These are phyloP conservation scores for Gasterosteus aculeatus DNA, from an alignment of 2,113 vertebrate genomes.

Conservation along the genomic window DNA sequence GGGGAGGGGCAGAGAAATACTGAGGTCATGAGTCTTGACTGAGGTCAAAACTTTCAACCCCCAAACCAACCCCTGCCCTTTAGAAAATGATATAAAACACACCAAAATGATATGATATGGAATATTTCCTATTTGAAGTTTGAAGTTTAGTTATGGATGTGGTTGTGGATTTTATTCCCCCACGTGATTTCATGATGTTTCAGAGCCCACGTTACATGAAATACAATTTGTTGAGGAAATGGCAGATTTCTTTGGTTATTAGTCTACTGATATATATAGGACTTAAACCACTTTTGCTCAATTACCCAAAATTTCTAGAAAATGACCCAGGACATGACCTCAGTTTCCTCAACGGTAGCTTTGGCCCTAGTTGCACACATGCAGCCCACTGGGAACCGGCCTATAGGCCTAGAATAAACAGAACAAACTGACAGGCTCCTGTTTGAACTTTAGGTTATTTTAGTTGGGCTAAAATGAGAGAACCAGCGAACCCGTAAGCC, in stretches of 20 bases:
- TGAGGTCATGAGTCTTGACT: constrained; percentile 14
- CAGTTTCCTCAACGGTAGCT: constrained; percentile 26
- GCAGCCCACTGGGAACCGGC: constrained; percentile 56
- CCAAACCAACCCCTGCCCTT: neutral
- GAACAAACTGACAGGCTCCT: constrained; percentile 52
- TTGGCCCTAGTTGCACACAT: constrained; percentile 19
- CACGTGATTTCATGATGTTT: neutral
- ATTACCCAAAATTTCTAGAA: neutral
- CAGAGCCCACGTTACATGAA: neutral
- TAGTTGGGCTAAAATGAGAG: constrained; percentile 29
- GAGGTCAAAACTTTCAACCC: neutral
- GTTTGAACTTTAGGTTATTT: constrained; percentile 37
- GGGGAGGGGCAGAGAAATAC: neutral
- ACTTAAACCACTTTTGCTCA: neutral
- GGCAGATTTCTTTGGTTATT: neutral
- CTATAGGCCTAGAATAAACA: constrained; percentile 50
- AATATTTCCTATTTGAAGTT: neutral
- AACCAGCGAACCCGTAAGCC: constrained; percentile 57
- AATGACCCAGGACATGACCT: constrained; percentile 6
- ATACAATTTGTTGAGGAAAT: neutral
- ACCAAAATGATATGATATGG: neutral
- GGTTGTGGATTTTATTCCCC: neutral
- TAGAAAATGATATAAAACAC: neutral
- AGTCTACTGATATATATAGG: neutral
- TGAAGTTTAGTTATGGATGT: neutral